Percentiles rank a stretch among this genome's conserved stretches.
These are phyloP conservation scores for Telmatochromis sp. DNA, from an alignment of 2,113 vertebrate species.

Conservation along the genomic window DNA sequence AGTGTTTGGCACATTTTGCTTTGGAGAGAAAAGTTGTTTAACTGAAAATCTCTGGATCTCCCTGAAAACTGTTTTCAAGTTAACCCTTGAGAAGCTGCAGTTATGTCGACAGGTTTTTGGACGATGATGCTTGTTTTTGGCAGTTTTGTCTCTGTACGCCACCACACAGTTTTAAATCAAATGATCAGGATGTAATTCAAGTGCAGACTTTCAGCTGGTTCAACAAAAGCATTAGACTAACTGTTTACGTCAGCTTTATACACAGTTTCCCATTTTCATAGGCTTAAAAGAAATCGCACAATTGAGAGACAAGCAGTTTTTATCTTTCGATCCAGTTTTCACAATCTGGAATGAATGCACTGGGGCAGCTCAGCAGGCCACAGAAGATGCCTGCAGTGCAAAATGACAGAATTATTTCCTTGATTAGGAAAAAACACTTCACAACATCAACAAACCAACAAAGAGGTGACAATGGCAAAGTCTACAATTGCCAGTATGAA, in stretches of 20 bases:
- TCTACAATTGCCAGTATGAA: neutral
- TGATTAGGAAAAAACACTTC: neutral
- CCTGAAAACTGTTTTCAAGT: neutral
- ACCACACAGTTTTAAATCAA: neutral
- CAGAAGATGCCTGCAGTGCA: neutral
- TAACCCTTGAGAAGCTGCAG: neutral
- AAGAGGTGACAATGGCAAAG: neutral
- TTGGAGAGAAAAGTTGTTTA: neutral
- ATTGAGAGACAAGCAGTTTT: neutral
- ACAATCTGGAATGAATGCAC: neutral
- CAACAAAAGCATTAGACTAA: neutral
- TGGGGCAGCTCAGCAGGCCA: neutral
- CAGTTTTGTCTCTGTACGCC: neutral
- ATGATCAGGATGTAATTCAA: neutral
- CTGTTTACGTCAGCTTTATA: neutral
- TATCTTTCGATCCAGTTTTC: neutral
- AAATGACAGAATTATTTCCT: neutral
- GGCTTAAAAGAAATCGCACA: neutral
- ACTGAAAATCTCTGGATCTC: neutral
- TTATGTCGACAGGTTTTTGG: neutral
- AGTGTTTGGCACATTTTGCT: neutral
- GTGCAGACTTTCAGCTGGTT: neutral
- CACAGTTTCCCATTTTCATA: neutral
- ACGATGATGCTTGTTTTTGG: neutral
- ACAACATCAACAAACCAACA: neutral